These are phyloP conservation scores for Marronus borbonicus DNA, from an alignment of 2,888 invertebrate genomes.

Conservation along the genomic window DNA sequence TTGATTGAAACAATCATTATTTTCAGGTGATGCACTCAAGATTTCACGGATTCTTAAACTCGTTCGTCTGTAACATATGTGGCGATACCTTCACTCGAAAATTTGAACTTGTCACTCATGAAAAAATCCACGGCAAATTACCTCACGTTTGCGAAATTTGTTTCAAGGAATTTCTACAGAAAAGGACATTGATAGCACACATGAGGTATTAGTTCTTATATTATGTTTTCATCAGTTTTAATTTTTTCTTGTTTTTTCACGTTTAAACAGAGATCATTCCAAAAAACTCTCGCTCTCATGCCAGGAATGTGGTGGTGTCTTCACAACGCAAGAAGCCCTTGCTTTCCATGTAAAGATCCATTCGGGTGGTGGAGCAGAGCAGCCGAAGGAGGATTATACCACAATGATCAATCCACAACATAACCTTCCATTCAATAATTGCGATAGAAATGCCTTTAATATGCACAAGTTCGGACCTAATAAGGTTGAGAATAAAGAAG, in stretches of 20 bases:
- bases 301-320: slow-evolving; percentile 77
- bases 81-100: slow-evolving; percentile 88
- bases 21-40: slow-evolving; percentile 87
- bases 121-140: slow-evolving; percentile 84
- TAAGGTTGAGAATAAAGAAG: slow-evolving; percentile 37
- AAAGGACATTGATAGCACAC: slow-evolving; percentile 86
- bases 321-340: slow-evolving; percentile 82
- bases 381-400: slow-evolving; percentile 52
- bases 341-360: slow-evolving; percentile 86
- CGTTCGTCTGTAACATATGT: slow-evolving; percentile 94
- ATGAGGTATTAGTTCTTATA: slow-evolving; percentile 74
- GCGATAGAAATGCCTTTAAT: slow-evolving; percentile 58
- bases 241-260: not conserved
- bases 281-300: slow-evolving; percentile 54
- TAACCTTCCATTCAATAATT: slow-evolving; percentile 51
- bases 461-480: slow-evolving; percentile 34
- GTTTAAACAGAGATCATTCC: slow-evolving; percentile 47
- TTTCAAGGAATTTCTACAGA: slow-evolving; percentile 89
- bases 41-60: slow-evolving; percentile 96
- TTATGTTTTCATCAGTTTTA: not conserved
- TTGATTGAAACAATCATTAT: not conserved
- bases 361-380: slow-evolving; percentile 75
- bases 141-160: slow-evolving; percentile 88
- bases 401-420: slow-evolving; percentile 37
- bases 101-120: slow-evolving; percentile 90